Conservation (phyloP, 2,113 vertebrate species). For the Tachycineta bicolor region DNA sequence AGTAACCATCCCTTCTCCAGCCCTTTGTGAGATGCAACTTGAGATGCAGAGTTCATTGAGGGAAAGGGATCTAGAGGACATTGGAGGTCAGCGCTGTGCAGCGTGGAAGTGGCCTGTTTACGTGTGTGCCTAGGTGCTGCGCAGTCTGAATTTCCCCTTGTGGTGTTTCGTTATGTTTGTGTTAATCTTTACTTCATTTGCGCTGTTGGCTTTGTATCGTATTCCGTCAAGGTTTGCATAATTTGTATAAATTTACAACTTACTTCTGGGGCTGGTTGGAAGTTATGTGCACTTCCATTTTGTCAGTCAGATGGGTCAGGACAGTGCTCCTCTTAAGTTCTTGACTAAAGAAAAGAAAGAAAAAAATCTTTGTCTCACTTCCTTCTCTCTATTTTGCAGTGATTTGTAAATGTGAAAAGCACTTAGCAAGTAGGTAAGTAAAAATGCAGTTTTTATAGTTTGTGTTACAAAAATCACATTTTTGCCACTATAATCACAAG, state of each 20-base stretch:
- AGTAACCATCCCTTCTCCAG: background rate
- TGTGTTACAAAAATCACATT: background rate
- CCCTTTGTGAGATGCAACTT: background rate
- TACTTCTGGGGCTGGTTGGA: background rate
- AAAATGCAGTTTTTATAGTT: background rate
- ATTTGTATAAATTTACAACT: background rate
- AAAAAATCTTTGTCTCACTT: background rate
- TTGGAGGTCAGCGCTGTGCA: rapidly evolving
- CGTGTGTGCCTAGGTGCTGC: background rate
- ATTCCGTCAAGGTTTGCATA: background rate
- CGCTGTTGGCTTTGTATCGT: background rate
- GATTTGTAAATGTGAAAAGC: background rate
- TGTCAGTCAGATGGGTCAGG: background rate
- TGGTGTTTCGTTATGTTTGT: background rate
- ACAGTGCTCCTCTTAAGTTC: background rate
- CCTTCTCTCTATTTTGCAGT: background rate
- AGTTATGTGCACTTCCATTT: background rate
- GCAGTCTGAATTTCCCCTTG: background rate
- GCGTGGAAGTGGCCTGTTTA: background rate
- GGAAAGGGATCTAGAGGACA: background rate
- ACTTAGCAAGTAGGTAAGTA: background rate
- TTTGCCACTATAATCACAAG: background rate
- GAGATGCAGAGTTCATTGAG: background rate
- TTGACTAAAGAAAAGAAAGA: background rate
- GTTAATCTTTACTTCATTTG: background rate